Percentiles rank a stretch among this genome's conserved stretches.
phyloP scores from a whole-genome alignment of 2,113 vertebrate species.

The Pseudorectes ferrugineus region DNA sequence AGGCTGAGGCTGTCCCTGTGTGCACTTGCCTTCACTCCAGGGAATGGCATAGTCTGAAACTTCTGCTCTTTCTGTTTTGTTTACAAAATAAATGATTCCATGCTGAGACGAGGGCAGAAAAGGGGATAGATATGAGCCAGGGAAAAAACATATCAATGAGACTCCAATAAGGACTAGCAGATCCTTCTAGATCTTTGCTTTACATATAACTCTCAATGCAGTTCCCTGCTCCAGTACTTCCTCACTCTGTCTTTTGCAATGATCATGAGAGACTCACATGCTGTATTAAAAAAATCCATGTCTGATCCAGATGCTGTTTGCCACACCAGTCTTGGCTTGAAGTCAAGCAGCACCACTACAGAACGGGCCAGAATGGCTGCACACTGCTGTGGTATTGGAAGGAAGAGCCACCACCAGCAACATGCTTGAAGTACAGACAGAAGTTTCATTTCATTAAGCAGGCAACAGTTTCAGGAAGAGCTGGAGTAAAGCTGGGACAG shows the following conservation, averaged over 20 bases:
- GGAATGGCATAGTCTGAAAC: background rate
- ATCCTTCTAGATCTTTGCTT: background rate
- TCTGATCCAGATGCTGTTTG: background rate
- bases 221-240: background rate
- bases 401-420: background rate
- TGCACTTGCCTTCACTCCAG: background rate
- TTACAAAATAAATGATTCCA: background rate
- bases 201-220: accelerated
- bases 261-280: background rate
- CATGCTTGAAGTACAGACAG: background rate
- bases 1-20: background rate
- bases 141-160: background rate
- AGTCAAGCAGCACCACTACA: background rate
- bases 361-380: background rate
- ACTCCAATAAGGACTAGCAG: background rate
- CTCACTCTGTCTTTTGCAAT: background rate
- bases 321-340: background rate
- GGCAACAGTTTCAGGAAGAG: background rate
- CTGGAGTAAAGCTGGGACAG: background rate
- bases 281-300: background rate
- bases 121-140: background rate
- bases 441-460: background rate
- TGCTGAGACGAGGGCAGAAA: background rate
- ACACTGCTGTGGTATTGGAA: background rate
- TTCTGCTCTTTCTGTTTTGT: background rate